Conservation (phyloP, 2,888 invertebrate species). For the Pomacea canaliculata region DNA sequence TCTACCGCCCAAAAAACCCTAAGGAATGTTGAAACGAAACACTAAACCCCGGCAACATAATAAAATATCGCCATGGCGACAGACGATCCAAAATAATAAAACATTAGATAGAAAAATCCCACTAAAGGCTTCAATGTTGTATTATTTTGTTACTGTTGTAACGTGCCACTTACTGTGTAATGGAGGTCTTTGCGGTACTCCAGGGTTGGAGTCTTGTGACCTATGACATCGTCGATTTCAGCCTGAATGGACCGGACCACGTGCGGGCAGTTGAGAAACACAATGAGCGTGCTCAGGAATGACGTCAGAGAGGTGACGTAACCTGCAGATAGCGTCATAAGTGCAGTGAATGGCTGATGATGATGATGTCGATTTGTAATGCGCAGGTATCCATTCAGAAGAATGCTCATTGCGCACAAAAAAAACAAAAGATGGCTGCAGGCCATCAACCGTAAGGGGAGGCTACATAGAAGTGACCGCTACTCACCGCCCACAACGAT, state of each 20-base stretch:
- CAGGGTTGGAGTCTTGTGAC: slow-evolving; percentile 28
- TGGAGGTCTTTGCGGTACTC: slow-evolving; percentile 29
- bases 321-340: background rate
- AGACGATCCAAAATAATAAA: too few species aligned
- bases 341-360: background rate
- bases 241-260: slow-evolving; percentile 32
- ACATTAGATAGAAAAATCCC: too few species aligned
- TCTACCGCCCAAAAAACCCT: too few species aligned
- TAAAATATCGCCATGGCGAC: too few species aligned
- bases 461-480: background rate
- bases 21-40: too few species aligned
- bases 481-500: slow-evolving; percentile 15
- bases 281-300: slow-evolving; percentile 33
- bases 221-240: slow-evolving; percentile 31
- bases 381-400: too few species aligned
- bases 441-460: background rate
- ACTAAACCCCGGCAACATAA: too few species aligned
- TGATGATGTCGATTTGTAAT: too few species aligned
- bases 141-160: background rate
- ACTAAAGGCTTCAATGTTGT: too few species aligned
- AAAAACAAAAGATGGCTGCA: too few species aligned
- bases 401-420: too few species aligned
- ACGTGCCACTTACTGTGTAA: slow-evolving; percentile 14
- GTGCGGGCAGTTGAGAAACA: slow-evolving; percentile 34
- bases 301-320: slow-evolving; percentile 22